Conservation (phyloP, 2,797 vertebrate species). For the Chelidonichthys spinosus region DNA sequence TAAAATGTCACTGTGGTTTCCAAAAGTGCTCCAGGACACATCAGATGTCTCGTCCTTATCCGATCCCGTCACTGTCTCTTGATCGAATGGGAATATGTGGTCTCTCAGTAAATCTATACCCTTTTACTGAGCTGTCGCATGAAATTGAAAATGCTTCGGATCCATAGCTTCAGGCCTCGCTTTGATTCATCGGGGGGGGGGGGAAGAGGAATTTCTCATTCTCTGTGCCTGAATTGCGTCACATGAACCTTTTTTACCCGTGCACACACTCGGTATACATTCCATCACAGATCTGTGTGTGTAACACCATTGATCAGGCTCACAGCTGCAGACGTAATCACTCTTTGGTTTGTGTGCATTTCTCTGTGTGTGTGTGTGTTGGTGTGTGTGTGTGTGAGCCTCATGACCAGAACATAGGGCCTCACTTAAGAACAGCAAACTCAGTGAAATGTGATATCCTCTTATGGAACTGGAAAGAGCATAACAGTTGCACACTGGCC, state of each 20-base stretch:
- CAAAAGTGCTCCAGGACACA: slow-evolving; percentile 1
- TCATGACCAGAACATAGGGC: slow-evolving; percentile 49
- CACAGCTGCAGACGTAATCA: slow-evolving; percentile 53
- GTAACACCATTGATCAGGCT: slow-evolving; percentile 40
- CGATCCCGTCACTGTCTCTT: slow-evolving; percentile 33
- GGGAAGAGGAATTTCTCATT: not conserved
- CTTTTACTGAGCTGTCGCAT: slow-evolving; percentile 24
- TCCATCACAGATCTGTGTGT: slow-evolving; percentile 27
- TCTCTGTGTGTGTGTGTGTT: not conserved
- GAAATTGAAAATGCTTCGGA: slow-evolving; percentile 6
- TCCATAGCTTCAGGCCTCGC: slow-evolving; percentile 4
- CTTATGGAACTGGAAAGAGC: slow-evolving; percentile 57
- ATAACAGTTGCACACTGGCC: not conserved
- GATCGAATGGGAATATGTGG: not conserved
- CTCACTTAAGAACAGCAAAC: slow-evolving; percentile 51
- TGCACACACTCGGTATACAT: slow-evolving; percentile 2
- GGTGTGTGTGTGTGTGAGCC: slow-evolving; percentile 34
- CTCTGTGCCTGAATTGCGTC: slow-evolving; percentile 17
- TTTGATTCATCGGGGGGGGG: slow-evolving; percentile 18
- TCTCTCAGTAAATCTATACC: slow-evolving; percentile 20
- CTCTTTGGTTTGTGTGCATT: slow-evolving; percentile 20
- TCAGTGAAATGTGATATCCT: slow-evolving; percentile 65
- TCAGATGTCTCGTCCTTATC: slow-evolving; percentile 58
- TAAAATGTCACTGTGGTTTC: too few relatives aligned
- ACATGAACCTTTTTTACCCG: slow-evolving; percentile 6